These are phyloP conservation scores for Urophycis tenuis DNA, from an alignment of 2,797 vertebrate genomes.

Conservation along the genomic window DNA sequence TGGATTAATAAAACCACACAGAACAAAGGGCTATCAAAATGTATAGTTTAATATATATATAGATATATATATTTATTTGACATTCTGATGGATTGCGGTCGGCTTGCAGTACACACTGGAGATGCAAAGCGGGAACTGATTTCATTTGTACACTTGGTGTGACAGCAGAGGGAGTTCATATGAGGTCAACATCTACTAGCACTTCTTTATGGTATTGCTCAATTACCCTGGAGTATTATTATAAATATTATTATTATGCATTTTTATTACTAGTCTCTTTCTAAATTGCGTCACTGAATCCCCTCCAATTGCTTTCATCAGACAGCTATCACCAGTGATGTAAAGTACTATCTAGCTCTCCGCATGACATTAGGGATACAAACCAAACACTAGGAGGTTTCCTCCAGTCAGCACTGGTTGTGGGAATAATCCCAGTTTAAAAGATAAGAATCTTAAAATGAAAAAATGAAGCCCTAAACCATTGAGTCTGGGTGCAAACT, in stretches of 20 bases:
- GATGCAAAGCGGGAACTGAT: conserved; percentile 73
- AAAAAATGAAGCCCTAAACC: not conserved
- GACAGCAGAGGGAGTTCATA: conserved; percentile 67
- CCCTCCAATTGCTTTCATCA: conserved; percentile 46
- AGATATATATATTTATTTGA: conserved; percentile 79
- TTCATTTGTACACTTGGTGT: conserved; percentile 63
- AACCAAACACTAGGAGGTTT: conserved; percentile 51
- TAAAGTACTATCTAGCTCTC: conserved; percentile 61
- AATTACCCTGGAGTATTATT: conserved; percentile 33
- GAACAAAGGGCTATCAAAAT: conserved; percentile 66
- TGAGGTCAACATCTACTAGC: conserved; percentile 65
- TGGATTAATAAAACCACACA: conserved; percentile 38
- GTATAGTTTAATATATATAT: conserved; percentile 80
- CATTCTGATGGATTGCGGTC: conserved; percentile 80
- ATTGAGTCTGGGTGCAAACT: not conserved
- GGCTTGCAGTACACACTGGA: conserved; percentile 78
- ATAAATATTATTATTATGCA: conserved; percentile 34
- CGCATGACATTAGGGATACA: conserved; percentile 51
- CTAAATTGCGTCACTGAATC: conserved; percentile 22
- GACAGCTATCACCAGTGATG: conserved; percentile 61
- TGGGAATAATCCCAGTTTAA: not conserved
- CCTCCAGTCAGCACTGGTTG: conserved; percentile 22
- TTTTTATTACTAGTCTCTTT: conserved; percentile 40
- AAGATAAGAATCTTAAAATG: too few relatives aligned
- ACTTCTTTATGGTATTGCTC: conserved; percentile 61